Base-by-base conservation (phyloP, 2,797 vertebrate genomes). In the Jordanella pulchra region DNA sequence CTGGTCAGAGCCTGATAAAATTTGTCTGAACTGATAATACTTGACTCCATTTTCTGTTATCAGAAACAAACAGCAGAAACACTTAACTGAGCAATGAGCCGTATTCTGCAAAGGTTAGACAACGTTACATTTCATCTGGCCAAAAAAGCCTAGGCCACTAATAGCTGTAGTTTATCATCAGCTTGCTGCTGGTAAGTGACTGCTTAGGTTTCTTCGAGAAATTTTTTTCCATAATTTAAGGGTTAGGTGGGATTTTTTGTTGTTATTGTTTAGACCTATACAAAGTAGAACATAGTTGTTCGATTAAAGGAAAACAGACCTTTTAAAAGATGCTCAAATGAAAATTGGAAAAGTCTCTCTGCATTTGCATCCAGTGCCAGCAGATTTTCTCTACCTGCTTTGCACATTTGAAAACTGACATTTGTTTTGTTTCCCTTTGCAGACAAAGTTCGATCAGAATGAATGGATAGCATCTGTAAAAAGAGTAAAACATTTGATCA, bases 1-100 rank as follows among this genome's bases (percentile, higher is more conserved):
- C 28, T 27, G 11, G 53, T 30, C 69, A 30, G 42, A 14, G 23
- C 53, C 61, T 27, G 42, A 58, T 67, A 30, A 27, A 75, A 64
- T 58, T 54, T 25, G 65, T 45, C 44, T 45, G 10, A 25, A 28
- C 60, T 48, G 64, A 80, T 71, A 42, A 76, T 77, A 28, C 64
- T 7, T 69, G 27, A 28, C 32, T 82, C 51, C 30, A 61, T 27
- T 17, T 72, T 54, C 45, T 25, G 45, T 53, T 12, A 66, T 65
- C 12, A 28, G 21, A 75, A 47, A 50, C 25, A 17, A 11, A 0
- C 23, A 13, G 21, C 25, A 5, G 73, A 39, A 65, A 60, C 48
- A 39, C 1, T 9, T 18, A 61, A 53, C 50, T 9, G 55, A 61
- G 65, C 21, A 55, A 51, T 42, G 7, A 60, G 69, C 32, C 21